Evolutionary conservation across 2,888 invertebrate species (phyloP), one percentile per base, ranked within the genome.

Genomic region (Imbricaverruca yamaguchii): DNA sequence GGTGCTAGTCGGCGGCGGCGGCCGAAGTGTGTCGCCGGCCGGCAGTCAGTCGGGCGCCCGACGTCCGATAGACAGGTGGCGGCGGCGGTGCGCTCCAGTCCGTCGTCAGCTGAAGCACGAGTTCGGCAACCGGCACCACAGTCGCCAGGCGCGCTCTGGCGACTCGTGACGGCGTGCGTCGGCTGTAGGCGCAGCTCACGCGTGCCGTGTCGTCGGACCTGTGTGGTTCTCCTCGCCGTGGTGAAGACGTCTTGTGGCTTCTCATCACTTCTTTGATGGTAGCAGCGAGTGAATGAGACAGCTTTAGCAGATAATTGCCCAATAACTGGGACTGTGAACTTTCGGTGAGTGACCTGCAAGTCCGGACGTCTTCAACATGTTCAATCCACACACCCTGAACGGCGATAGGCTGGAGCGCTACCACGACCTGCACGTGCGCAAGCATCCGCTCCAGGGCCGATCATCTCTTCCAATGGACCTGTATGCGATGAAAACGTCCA

Each of bases 401-500:
- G 53, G 79, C 8, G 63, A 81, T 56, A 59, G 79, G 11, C 81
- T 79, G 56, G 63, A 78, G 59, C 77, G 63, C 56, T 80, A 79
- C 79, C 78, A 78, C 63, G 79, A 78, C 21, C 55, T 82, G 53
- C 81, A 81, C 59, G 57, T 25, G 21, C 56, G 67, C n/a, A 59
- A 79, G 53, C 57, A 77, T 21, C 80, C 81, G 6, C 74, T 82
- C 39, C 77, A 63, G 69, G 78, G 81, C 8, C 79, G 80, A 25
- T 81, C 82, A n/a, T 82, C 83, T 13, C 81, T 83, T n/a, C 78
- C 78, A 23, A 83, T 83, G 69, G 83, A 84, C 63, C 83, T 83
- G 4, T 83, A 83, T 12, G 83, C 83, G 56, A 82, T 83, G 65
- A 84, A 84, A 74, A 84, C 83, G 3, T 84, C 83, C 11, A 84